phyloP scores from a whole-genome alignment of 92 coral and sea anemone genomes.

The Anthopleura xanthogrammica region DNA sequence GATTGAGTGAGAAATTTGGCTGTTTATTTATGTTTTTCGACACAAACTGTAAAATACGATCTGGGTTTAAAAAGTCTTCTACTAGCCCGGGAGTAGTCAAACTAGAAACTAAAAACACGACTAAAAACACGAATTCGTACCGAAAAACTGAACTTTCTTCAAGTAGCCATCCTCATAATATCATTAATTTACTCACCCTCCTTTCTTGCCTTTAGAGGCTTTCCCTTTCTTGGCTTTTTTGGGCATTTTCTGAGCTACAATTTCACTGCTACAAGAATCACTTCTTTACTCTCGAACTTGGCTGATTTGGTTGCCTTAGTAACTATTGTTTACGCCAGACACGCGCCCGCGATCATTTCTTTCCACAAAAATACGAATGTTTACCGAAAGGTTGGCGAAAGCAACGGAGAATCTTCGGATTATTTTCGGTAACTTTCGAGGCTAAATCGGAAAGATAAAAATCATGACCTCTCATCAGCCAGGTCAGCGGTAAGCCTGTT shows the following conservation, averaged over 20 bases:
- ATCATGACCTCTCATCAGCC: background rate
- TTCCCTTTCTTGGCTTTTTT: slow-evolving; percentile 93
- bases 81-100: background rate
- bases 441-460: background rate
- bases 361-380: background rate
- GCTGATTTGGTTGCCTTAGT: slow-evolving; percentile 25
- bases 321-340: slow-evolving; percentile 20
- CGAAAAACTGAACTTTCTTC: background rate
- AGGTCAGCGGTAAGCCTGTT: slow-evolving; percentile 27
- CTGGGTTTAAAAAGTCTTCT: background rate
- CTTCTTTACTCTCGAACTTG: background rate
- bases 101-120: background rate
- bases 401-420: background rate
- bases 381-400: background rate
- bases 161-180: background rate
- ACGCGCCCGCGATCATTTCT: slow-evolving; percentile 26
- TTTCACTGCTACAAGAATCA: background rate
- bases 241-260: slow-evolving; percentile 71
- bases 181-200: slow-evolving; percentile 60
- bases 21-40: background rate
- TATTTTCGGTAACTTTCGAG: background rate
- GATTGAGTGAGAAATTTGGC: background rate
- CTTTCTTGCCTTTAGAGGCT: slow-evolving; percentile 70
- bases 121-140: background rate
- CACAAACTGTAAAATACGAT: background rate